Evolutionary conservation across 1,140 invertebrate species (phyloP), one percentile per base, ranked within the genome.

Genomic region (Battus philenor): DNA sequence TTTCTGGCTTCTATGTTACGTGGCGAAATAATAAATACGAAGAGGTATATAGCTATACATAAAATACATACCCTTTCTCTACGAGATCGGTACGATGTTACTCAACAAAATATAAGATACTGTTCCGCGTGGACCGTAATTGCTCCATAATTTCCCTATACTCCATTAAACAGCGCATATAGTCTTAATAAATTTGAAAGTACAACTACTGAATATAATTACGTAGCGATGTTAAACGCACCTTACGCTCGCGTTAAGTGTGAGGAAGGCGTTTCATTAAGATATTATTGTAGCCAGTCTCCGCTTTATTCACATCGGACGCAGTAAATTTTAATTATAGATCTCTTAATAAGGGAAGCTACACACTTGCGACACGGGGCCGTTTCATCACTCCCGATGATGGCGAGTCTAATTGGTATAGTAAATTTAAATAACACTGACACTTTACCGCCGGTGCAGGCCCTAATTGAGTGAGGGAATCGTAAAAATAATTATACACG

Each of bases 381-480:
- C 58, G 70, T 75, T 72, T 75, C 77, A 71, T 81, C 75, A 74
- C 51, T 54, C 51, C 47, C 58, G 73, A 81, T 80, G 77, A 81
- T 76, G 70, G 73, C 72, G 68, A 65, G 60, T 73, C 75, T 84
- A 84, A 84, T 84, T 84, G 80, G 80, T 52, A 59, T 68, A 67
- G 75, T 84, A 81, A 84, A 84, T 84, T 84, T 74, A 81, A 84
- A 81, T 83, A 81, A 79, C 66, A 76, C 73, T 78, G 77, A 80
- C 77, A 78, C 68, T 77, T 77, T 59, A 77, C 56, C 68, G 72
- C 73, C 75, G 68, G 63, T 60, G 64, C 65, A 62, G 48, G 63
- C 47, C 70, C 71, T 84, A 84, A 84, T 84, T 84, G 77, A 81
- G 77, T 78, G 71, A 79, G 67, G 65, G 73, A 75, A 75, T 80